Percentiles rank a stretch among this genome's conserved stretches.
Evolutionary conservation across 1,140 invertebrate species (phyloP).

Genomic region (Plectrocnemia conspersa): DNA sequence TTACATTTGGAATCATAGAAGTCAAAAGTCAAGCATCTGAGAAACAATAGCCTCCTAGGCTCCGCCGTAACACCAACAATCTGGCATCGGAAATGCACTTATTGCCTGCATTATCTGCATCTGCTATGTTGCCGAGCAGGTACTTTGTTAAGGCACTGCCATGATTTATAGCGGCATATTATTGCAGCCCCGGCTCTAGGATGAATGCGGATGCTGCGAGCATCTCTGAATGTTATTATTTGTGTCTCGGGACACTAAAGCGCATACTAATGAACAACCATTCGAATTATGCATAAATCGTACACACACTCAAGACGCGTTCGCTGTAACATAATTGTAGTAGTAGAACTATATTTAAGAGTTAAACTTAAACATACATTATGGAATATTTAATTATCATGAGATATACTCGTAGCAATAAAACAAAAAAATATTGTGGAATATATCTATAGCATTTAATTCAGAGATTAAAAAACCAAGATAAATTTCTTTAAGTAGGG

Average conservation of each 20-base stretch:
- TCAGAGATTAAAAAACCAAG: too few species aligned
- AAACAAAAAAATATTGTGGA: too few species aligned
- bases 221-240: constrained; percentile 13
- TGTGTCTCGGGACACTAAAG: background rate
- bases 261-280: constrained; percentile 17
- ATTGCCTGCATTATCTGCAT: constrained; percentile 28
- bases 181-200: constrained; percentile 14
- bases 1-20: background rate
- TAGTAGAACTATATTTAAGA: too few species aligned
- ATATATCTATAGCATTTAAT: too few species aligned
- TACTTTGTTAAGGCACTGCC: constrained; percentile 11
- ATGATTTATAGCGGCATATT: constrained; percentile 23
- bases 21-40: constrained; percentile 1
- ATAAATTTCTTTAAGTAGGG: too few species aligned
- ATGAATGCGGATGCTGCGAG: constrained; percentile 8
- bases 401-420: too few species aligned
- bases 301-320: too few species aligned
- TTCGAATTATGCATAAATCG: too few species aligned
- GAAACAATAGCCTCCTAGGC: constrained; percentile 24
- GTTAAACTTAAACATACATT: too few species aligned
- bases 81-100: constrained; percentile 29
- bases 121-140: constrained; percentile 14
- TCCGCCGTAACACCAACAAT: constrained; percentile 17
- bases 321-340: too few species aligned
- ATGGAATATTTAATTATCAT: too few species aligned